Base-by-base conservation (phyloP, 2,797 vertebrate genomes). In the Eulemur mongoz region DNA sequence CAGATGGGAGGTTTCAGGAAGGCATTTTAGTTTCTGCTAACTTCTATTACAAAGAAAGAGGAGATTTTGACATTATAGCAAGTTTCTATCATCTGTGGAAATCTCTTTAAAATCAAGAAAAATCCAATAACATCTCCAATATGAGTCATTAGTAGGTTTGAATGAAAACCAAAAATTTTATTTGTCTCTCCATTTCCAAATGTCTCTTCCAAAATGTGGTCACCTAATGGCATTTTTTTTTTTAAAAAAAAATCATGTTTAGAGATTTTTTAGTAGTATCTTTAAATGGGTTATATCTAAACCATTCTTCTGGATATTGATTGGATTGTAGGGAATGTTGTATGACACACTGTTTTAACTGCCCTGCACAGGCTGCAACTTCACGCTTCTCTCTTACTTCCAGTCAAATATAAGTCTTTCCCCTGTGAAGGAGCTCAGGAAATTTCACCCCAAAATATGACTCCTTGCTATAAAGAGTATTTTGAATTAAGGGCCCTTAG, bases 51-150 rank as follows among this genome's bases (percentile, higher is more conserved):
- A 25, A 75, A 80, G 23, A 76, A 67, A 35, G 32, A 12, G 6
- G 12, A 65, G n/a, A 18, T 18, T 61, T 72, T 61, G 45, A 89
- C 45, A 63, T 81, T 38, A 75, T 7, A 83, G 38, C 4, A 76
- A 57, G 18, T 65, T 85, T 85, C 30, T 85, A 38, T 57, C 57
- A 72, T 78, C 30, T 69, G 40, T n/a, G 67, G 20, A 94, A 72
- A 91, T 88, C 2, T 59, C 63, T 91, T 95, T n/a, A n/a, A 92
- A 96, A 85, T 73, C 4, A 63, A 85, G 45, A 45, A 93, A 91
- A 87, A 54, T 3, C 25, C 63, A 89, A 27, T 5, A 93, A 9
- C n/a, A 70, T 75, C 17, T 86, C 45, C 48, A 81, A 18, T 4
- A 4, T 52, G 40, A 93, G 52, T 69, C 22, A 48, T 38, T 57